Percentiles rank a stretch among this genome's conserved stretches.
Conservation (phyloP, 2,797 vertebrate species). For the Crenichthys baileyi region DNA sequence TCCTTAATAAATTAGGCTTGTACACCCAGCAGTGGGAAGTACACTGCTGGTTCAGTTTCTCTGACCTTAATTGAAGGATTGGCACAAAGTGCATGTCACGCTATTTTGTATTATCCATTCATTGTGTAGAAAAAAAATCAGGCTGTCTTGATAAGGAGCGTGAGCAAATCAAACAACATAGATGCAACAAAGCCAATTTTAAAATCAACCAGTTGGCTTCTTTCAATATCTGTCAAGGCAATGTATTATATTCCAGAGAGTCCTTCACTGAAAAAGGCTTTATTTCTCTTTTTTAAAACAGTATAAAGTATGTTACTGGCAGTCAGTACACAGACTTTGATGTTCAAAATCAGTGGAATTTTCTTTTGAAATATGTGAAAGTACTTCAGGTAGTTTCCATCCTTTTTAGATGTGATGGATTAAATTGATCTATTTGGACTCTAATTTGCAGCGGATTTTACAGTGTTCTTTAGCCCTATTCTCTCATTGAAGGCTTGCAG, state of each 20-base stretch:
- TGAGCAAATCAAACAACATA: neutral
- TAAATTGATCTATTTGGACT: slow-evolving; percentile 34
- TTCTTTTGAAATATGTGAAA: slow-evolving; percentile 2
- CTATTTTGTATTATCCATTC: slow-evolving; percentile 6
- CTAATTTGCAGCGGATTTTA: slow-evolving; percentile 25
- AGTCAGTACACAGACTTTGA: slow-evolving; percentile 8
- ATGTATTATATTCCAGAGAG: neutral
- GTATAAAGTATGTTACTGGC: neutral
- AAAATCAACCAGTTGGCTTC: neutral
- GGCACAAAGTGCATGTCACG: slow-evolving; percentile 6
- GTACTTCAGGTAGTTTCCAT: slow-evolving; percentile 6
- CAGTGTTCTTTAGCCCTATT: slow-evolving; percentile 20
- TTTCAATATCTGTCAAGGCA: neutral
- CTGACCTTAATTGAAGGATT: slow-evolving; percentile 9
- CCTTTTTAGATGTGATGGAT: slow-evolving; percentile 15
- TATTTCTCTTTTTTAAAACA: neutral
- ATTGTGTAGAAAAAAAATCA: neutral
- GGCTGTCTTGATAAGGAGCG: neutral
- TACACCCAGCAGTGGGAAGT: slow-evolving; percentile 26
- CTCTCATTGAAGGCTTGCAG: slow-evolving; percentile 51
- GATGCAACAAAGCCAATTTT: neutral
- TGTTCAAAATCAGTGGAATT: neutral
- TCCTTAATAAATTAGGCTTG: slow-evolving; percentile 41
- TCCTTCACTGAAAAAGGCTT: neutral
- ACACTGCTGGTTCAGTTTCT: slow-evolving; percentile 16